Evolutionary conservation across 2,888 invertebrate species (phyloP).

Genomic region (Palloptera scutellata): DNA sequence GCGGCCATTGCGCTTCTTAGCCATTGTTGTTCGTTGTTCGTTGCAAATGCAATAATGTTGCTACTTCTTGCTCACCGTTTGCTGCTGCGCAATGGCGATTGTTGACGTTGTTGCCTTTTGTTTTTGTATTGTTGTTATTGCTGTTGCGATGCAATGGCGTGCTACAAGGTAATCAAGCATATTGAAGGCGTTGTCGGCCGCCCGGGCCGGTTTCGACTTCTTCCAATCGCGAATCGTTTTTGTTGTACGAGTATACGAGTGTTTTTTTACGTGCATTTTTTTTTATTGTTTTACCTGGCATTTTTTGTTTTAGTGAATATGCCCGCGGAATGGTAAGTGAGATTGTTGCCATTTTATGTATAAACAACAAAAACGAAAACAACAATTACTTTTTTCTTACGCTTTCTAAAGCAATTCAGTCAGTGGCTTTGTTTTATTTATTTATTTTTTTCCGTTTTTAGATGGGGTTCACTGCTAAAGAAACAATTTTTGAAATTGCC

Average conservation of each 20-base stretch:
- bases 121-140: conserved; percentile 13
- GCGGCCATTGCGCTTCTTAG: conserved; percentile 49
- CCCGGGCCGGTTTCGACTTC: conserved; percentile 43
- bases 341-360: conserved; percentile 32
- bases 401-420: conserved; percentile 30
- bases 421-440: conserved; percentile 27
- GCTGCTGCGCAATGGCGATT: conserved; percentile 47
- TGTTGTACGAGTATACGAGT: conserved; percentile 21
- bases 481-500: conserved; percentile 25
- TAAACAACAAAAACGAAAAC: background rate
- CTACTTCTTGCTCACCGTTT: conserved; percentile 23
- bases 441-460: too few species aligned
- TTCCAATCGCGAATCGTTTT: conserved; percentile 54
- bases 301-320: conserved; percentile 11
- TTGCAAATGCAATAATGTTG: conserved; percentile 1
- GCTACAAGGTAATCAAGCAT: conserved; percentile 47
- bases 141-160: conserved; percentile 44
- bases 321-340: conserved; percentile 12
- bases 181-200: conserved; percentile 39
- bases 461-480: conserved; percentile 1
- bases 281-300: background rate
- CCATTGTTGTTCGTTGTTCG: conserved; percentile 18
- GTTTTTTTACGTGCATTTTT: conserved; percentile 5
- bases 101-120: background rate
- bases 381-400: conserved; percentile 33